Base-by-base conservation (phyloP, 2,888 invertebrate species). In the Matsumyia berberina region DNA sequence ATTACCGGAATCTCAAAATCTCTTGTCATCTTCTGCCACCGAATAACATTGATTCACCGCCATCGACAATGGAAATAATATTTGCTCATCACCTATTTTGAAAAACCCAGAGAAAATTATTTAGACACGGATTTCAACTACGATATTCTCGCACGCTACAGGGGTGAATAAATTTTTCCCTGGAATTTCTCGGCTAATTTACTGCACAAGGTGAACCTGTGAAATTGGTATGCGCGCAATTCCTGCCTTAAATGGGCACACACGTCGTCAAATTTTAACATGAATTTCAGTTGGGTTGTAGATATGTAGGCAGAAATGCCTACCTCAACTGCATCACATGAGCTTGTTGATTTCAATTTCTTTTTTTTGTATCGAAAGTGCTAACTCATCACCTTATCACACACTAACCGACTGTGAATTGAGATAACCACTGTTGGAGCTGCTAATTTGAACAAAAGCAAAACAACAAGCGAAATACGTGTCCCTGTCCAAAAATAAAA, bases 61-160 rank as follows among this genome's bases (percentile, higher is more conserved):
- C 24, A 24, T 24, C 24, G 24, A 24, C 39, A 39, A 39, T 39
- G 37, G 11, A 37, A 37, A 37, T 2, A 37, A 11, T 24, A 24
- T 24, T 24, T 24, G 24, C 24, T 24, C 24, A 24, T 24, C 24
- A 24, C 24, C 24, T 4, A 24, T 24, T 24, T 24, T 24, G 19
- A 17, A 46, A 19, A 46, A 6, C 4, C 9, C 1, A 8, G 15
- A 46, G 42, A 17, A 42, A 46, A 19, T 46, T 29, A n/a, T 29
- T 12, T 51, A 51, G 51, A 29, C 29, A 51, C 29, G 51, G 19
- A 19, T 51, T 12, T 31, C 11, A 51, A 51, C 51, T 51, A 51
- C 51, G 49, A 1, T 9, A 7, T 51, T 29, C 12, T 6, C 5
- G n/a, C 12, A n/a, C 51, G 29, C 12, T 29, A 51, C 29, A 5